These are phyloP conservation scores for Clostera curtula DNA, from an alignment of 2,888 invertebrate genomes.

Conservation along the genomic window DNA sequence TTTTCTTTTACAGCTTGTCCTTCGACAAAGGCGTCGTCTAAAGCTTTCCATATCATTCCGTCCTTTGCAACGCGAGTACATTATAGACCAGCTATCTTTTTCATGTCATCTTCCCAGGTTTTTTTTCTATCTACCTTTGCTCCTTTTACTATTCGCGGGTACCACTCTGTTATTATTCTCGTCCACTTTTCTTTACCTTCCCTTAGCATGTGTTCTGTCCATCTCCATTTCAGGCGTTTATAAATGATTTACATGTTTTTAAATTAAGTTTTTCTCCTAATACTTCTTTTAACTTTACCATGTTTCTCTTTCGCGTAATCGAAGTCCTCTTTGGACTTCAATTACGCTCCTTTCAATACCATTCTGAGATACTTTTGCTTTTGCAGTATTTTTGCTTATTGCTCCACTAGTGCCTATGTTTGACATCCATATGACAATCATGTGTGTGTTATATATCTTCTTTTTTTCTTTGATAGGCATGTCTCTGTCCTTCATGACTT, in stretches of 20 bases:
- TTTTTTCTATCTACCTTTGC: no score
- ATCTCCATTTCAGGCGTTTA: no score
- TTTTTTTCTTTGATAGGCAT: conserved; percentile 7
- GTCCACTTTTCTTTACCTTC: no score
- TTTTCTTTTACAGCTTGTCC: neutral
- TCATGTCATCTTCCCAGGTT: neutral
- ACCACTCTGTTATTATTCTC: no score
- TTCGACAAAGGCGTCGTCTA: conserved; percentile 2
- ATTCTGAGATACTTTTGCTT: conserved; percentile 1
- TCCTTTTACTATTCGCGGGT: no score
- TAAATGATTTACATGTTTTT: no score
- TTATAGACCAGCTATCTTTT: neutral
- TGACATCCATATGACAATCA: conserved; percentile 8
- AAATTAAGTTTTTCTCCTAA: neutral
- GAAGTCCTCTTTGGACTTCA: conserved; percentile 1
- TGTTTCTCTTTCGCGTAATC: neutral
- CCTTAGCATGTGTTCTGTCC: no score
- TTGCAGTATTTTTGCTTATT: conserved; percentile 2
- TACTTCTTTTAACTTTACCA: neutral
- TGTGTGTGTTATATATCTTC: conserved; percentile 7
- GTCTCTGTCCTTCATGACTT: conserved; percentile 6
- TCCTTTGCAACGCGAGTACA: neutral
- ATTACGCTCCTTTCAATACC: conserved; percentile 1
- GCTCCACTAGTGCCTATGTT: conserved; percentile 7
- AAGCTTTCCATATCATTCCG: neutral